A percentile compares a stretch with the other conserved stretches of the same genome.
Conservation (phyloP, 30 jellyfish, hydroid and myxozoan genomes). For the Cassiopea xamachana region DNA sequence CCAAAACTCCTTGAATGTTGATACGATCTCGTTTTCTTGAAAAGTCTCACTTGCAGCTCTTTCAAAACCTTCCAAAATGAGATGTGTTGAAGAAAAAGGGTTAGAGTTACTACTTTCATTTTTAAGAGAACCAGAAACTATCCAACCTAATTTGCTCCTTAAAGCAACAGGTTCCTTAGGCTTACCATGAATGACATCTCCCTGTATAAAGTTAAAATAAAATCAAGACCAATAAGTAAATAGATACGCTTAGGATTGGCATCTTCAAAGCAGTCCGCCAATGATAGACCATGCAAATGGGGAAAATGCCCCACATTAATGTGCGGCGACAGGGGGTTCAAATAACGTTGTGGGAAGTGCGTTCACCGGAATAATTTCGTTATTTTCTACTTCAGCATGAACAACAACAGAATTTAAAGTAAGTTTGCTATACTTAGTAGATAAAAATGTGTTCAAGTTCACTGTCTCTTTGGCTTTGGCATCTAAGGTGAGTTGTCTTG, state of each 20-base stretch:
- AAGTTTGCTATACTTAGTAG: conserved; percentile 5
- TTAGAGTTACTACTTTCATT: not conserved
- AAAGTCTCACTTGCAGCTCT: not conserved
- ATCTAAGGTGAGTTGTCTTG: too few relatives aligned
- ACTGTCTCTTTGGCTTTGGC: too few relatives aligned
- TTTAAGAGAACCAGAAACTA: not conserved
- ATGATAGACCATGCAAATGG: conserved; percentile 32
- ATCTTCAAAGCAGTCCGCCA: conserved; percentile 13
- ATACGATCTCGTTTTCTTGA: not conserved
- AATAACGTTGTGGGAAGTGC: too few relatives aligned
- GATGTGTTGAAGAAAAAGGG: too few relatives aligned
- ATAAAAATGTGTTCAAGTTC: conserved; percentile 22
- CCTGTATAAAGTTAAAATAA: conserved; percentile 10
- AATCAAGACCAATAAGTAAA: conserved; percentile 30
- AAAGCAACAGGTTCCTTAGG: conserved; percentile 50
- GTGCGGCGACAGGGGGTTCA: conserved; percentile 1
- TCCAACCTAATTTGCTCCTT: conserved; percentile 33
- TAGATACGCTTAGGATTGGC: conserved; percentile 18
- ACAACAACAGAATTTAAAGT: conserved; percentile 22
- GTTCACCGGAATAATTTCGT: too few relatives aligned
- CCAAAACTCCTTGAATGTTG: not conserved
- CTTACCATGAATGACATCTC: too few relatives aligned
- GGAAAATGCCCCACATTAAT: conserved; percentile 21
- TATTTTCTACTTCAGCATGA: not conserved
- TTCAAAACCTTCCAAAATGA: not conserved